Percentiles rank a stretch among this genome's conserved stretches.
phyloP scores from a whole-genome alignment of 2,797 vertebrate species.

The Sorex maritimensis region DNA sequence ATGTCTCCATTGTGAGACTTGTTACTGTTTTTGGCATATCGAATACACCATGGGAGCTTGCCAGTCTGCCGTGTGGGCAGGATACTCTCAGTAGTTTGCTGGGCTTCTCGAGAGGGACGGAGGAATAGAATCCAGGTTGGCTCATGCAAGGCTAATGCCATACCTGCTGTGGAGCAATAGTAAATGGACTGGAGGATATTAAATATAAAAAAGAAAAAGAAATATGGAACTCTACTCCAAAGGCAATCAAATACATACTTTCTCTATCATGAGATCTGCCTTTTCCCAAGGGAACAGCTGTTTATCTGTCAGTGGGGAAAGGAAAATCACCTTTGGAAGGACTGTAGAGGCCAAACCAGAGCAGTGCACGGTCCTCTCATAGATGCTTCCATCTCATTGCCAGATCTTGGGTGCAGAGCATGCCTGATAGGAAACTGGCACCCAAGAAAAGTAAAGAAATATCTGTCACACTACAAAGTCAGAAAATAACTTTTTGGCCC shows the following conservation, averaged over 20 bases:
- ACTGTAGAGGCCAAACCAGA: background rate
- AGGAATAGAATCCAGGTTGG: too few species aligned
- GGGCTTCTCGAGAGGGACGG: too few species aligned
- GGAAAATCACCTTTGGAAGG: background rate
- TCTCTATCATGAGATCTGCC: background rate
- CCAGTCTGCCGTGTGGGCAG: too few species aligned
- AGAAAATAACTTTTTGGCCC: background rate
- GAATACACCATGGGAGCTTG: too few species aligned
- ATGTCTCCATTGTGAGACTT: too few species aligned
- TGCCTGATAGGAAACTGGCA: accelerated
- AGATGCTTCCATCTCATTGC: background rate
- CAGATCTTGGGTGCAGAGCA: background rate
- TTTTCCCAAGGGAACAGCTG: background rate
- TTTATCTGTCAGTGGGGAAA: background rate
- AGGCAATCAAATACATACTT: background rate
- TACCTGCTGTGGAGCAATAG: too few species aligned
- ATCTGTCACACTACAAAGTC: background rate
- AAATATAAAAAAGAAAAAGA: too few species aligned
- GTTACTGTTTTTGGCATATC: too few species aligned
- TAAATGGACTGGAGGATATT: too few species aligned
- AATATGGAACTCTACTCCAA: background rate
- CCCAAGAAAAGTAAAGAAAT: background rate
- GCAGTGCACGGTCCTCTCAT: accelerated
- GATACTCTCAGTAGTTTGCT: too few species aligned
- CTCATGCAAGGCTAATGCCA: too few species aligned